Evolutionary conservation across 2,888 invertebrate genomes (phyloP), one percentile per base, ranked within the genome.

Genomic region (Pycnomerus fuliginosus): DNA sequence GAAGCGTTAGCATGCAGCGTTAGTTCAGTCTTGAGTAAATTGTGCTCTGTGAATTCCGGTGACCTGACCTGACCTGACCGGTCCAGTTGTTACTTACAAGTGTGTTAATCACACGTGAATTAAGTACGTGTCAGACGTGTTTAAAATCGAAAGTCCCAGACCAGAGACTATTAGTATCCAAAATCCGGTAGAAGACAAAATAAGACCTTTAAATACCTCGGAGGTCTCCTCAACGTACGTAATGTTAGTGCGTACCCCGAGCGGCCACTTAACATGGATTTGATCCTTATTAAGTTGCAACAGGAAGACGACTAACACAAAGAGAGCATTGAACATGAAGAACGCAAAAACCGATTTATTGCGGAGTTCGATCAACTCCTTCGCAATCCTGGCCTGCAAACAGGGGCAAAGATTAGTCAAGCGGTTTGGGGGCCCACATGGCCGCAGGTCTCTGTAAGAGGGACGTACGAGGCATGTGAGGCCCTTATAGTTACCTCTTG

Each of bases 311-410:
- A 96, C 91, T 79, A 98, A 86, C 74, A 97, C 93, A 85, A 97
- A 98, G 72, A 98, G 85, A 75, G 96, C 92, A 85, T 98, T 99
- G 83, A 97, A 89, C 96, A 98, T 97, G 80, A 97, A 90, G 85
- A 97, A 96, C 72, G 91, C 92, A 77, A 95, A 94, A 70, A 94
- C 93, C 68, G 92, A 91, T 76, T 95, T 94, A 84, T 97, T 97
- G 71, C 97, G 83, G 71, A 97, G 85, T 72, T 95, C 95, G 72
- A 90, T 83, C 75, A 98, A 82, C 76, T 95, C 94, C 67, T 80
- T 79, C 68, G 91, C 91, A 69, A 92, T 87, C 72, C 91, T 83
- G 72, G 84, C 90, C 90, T 92, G 82, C 75, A 80, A 80, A 62
- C 58, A 59, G 16, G 22, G 4, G 20, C n/a, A n/a, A n/a, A n/a